Evolutionary conservation across 2,888 invertebrate species (phyloP), one percentile per base, ranked within the genome.

Genomic region (Morpho deidamia): DNA sequence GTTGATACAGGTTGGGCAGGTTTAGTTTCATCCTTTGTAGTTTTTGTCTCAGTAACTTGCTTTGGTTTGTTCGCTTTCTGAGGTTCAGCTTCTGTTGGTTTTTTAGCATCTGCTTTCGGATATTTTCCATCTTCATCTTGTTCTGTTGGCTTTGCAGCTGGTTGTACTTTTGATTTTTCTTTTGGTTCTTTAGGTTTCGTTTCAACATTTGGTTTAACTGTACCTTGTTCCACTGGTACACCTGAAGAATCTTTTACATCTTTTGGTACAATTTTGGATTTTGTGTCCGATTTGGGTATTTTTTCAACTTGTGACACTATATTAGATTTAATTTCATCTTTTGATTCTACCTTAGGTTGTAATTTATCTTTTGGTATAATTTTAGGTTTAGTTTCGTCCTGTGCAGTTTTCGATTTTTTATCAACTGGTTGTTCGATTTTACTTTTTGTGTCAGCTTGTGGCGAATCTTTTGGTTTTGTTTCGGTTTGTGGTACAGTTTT

Each of bases 401-500:
- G 55, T 46, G 61, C 60, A 32, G 53, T 55, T 23, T 60, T 59
- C 35, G 59, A 45, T 43, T 63, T 60, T 65, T 85, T 82, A 42
- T 80, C 37, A n/a, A 14, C 33, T n/a, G 43, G 14, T 48, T 23
- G 23, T 23, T 23, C 23, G 5, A 23, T 5, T 23, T 23, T 23
- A 23, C 2, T 23, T 5, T 23, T 23, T 23, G 23, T 23, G 5
- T 23, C 23, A 1, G 23, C 23, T 23, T 23, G 23, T 23, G 23
- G 23, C 2, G 23, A 23, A 23, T 23, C 23, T 23, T 55, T 56
- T n/a, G 54, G 40, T 34, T 53, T 53, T 7, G 23, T 11, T 53
- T 62, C 38, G 11, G 50, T 5, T 55, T 61, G 34, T 40, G 34
- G 7, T 12, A 41, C 48, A 11, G 51, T 39, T 44, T 43, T 59